Percentiles rank a stretch among this genome's conserved stretches.
Conservation (phyloP, 2,888 invertebrate species). For the Odontothrips loti region DNA sequence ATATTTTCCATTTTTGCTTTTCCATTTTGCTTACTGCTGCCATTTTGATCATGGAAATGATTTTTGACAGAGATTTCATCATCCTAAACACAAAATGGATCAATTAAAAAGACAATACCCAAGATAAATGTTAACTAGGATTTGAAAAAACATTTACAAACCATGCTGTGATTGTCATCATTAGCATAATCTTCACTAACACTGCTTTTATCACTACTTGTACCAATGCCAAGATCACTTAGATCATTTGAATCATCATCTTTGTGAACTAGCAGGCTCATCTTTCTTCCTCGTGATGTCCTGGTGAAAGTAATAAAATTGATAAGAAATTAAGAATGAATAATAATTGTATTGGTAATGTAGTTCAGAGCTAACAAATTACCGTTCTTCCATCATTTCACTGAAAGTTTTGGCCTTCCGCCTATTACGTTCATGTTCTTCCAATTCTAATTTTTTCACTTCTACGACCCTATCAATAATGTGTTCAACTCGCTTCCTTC, state of each 20-base stretch:
- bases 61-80: conserved; percentile 50
- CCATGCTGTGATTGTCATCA: conserved; percentile 22
- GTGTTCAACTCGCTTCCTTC: conserved; percentile 87
- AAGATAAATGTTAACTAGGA: conserved; percentile 25
- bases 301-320: conserved; percentile 42
- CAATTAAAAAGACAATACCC: conserved; percentile 30
- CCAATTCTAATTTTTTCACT: conserved; percentile 79
- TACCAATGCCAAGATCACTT: conserved; percentile 71
- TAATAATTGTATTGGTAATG: not conserved
- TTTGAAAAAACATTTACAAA: conserved; percentile 21
- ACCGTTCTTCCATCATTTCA: conserved; percentile 90
- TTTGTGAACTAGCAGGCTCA: conserved; percentile 64
- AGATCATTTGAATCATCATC: conserved; percentile 80
- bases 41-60: conserved; percentile 30
- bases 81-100: conserved; percentile 50
- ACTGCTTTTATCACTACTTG: conserved; percentile 45
- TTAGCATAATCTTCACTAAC: conserved; percentile 48
- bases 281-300: conserved; percentile 55
- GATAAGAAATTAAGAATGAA: conserved; percentile 31
- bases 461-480: conserved; percentile 86
- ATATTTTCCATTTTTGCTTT: conserved; percentile 32
- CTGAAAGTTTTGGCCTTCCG: conserved; percentile 87
- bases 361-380: conserved; percentile 41
- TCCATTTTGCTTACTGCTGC: conserved; percentile 35
- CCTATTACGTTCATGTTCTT: conserved; percentile 65